Percentiles rank a stretch among this genome's conserved stretches.
Conservation (phyloP, 2,797 vertebrate genomes). For the Hybognathus amarus region DNA sequence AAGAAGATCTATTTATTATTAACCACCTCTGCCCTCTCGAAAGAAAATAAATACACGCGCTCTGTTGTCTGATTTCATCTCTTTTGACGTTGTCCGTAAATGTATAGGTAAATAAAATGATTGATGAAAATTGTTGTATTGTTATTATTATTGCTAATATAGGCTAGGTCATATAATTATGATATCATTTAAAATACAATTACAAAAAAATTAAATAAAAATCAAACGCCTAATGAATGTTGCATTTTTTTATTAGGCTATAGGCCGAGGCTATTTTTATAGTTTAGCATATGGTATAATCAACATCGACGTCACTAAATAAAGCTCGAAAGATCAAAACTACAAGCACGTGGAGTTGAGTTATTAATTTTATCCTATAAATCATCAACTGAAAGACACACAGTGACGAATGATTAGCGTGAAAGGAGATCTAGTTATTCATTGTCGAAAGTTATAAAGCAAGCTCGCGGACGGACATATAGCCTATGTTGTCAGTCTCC, state of each 20-base stretch:
- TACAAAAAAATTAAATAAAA: neutral
- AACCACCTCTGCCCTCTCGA: conserved; percentile 67
- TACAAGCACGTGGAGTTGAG: conserved; percentile 89
- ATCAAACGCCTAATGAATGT: neutral
- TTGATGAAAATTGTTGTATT: neutral
- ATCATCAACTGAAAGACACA: conserved; percentile 99
- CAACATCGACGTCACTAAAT: conserved; percentile 37
- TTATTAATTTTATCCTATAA: conserved; percentile 99
- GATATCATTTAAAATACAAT: neutral
- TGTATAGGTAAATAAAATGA: neutral
- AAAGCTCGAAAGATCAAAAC: conserved; percentile 76
- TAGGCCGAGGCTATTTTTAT: neutral
- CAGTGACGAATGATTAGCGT: conserved; percentile 89
- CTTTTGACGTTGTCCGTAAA: neutral
- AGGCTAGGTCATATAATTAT: neutral
- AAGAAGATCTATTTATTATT: conserved; percentile 78
- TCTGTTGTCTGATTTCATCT: neutral
- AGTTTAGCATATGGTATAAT: conserved; percentile 30
- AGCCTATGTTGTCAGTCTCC: conserved; percentile 59
- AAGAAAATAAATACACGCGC: conserved; percentile 47
- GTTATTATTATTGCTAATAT: neutral
- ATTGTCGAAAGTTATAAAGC: conserved; percentile 92
- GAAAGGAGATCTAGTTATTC: conserved; percentile 93
- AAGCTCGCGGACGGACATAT: conserved; percentile 73
- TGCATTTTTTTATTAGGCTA: neutral